Percentiles rank a stretch among this genome's conserved stretches.
phyloP scores from a whole-genome alignment of 1,140 invertebrate genomes.

The Euura saliciscinereae region DNA sequence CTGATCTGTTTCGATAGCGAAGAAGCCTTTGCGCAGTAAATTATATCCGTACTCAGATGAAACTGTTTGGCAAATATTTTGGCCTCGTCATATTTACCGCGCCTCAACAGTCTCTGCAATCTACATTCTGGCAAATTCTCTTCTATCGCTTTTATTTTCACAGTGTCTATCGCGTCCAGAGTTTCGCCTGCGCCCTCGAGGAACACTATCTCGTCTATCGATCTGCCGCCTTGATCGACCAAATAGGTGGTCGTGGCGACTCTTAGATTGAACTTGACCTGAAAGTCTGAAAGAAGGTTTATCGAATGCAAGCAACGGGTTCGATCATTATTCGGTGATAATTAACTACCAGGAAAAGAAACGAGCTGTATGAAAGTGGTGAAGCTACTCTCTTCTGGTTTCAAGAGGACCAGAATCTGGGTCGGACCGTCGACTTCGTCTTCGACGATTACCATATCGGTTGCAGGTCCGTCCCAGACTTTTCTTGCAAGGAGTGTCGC shows the following conservation, averaged over 20 bases:
- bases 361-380: conserved; percentile 35
- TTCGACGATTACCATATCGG: conserved; percentile 40
- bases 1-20: conserved; percentile 42
- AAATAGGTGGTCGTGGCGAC: conserved; percentile 43
- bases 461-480: conserved; percentile 34
- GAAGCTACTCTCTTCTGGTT: conserved; percentile 12
- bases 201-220: conserved; percentile 44
- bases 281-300: conserved; percentile 38
- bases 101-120: conserved; percentile 48
- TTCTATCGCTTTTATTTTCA: conserved; percentile 49
- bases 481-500: conserved; percentile 38
- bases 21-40: conserved; percentile 48
- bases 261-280: conserved; percentile 43
- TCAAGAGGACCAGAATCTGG: conserved; percentile 41
- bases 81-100: conserved; percentile 52
- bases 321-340: too few relatives aligned
- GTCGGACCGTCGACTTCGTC: conserved; percentile 28
- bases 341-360: conserved; percentile 44
- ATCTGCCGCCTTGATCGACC: conserved; percentile 36
- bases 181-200: conserved; percentile 41
- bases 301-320: too few relatives aligned
- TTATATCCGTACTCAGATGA: conserved; percentile 43
- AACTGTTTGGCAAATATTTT: conserved; percentile 51
- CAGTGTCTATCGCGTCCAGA: conserved; percentile 31
- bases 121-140: conserved; percentile 49